Base-by-base conservation (phyloP, 2,888 invertebrate genomes). In the Trissolcus brochymenae region DNA sequence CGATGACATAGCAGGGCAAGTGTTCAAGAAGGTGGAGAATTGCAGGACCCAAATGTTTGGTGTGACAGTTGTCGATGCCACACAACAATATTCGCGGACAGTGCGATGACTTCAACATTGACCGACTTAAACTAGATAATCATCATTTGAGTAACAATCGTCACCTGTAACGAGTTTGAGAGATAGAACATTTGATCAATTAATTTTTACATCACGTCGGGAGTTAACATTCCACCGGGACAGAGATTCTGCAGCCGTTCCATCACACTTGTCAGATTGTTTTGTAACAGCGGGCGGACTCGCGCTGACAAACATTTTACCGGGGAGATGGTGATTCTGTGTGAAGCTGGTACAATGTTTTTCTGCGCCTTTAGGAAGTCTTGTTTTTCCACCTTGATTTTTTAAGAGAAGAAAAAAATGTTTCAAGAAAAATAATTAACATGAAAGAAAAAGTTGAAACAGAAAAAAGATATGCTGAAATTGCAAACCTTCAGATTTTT, bases 11-110 rank as follows among this genome's bases (percentile, higher is more conserved):
- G 43, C 94, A 92, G 19, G 94, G 92, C 81, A 94, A 91, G 81
- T 92, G 93, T 86, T 96, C 96, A 84, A 96, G 90, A 51, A 91
- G 90, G 80, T 95, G 93, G 6, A 97, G 90, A 66, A 97, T 85
- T 0, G 96, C 96, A 1, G 96, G 95, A 25, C 94, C 94, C 29
- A 96, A 86, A 85, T 93, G 92, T 6, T 90, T 90, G 51, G 92
- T 92, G 79, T 93, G 92, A 16, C 93, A 93, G 79, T 91, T 90
- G 65, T 91, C 91, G 6, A 81, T 81, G 4, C 91, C 92, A 60
- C 86, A 88, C 29, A 92, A 77, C 79, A 92, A 82, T 59, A 92
- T 84, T 71, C 91, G 89, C 16, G 91, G 91, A 64, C 89, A 87
- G 79, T 81, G 84, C n/a, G 82, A 81, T 4, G 87, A 87, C 70